Conservation (phyloP, 1,140 invertebrate species). For the Bombus confusus region DNA sequence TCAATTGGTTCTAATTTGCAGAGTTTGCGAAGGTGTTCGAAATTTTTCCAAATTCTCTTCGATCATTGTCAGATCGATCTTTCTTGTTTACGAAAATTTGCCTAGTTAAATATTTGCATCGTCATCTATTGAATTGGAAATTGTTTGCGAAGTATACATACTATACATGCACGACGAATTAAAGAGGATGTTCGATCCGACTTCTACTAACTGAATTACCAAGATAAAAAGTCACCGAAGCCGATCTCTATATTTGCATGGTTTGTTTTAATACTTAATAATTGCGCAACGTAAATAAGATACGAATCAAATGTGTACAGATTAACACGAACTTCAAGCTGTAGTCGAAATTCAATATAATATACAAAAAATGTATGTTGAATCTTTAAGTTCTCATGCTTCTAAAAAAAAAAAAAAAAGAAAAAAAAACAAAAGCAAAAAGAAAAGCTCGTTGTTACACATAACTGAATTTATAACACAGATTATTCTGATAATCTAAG, state of each 20-base stretch:
- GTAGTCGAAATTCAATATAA: neutral
- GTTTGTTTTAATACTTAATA: slow-evolving; percentile 53
- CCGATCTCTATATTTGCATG: slow-evolving; percentile 45
- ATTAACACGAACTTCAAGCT: slow-evolving; percentile 9
- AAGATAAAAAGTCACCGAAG: neutral
- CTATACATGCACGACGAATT: slow-evolving; percentile 16
- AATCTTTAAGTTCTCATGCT: neutral
- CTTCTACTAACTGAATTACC: slow-evolving; percentile 27
- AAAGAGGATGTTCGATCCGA: neutral
- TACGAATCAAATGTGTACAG: neutral
- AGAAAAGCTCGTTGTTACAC: neutral
- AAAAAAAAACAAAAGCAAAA: too few species aligned
- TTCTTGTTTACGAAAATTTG: neutral
- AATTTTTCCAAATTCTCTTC: neutral
- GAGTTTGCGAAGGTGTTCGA: neutral
- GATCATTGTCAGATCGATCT: neutral
- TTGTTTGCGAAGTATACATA: slow-evolving; percentile 15
- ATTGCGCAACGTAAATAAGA: slow-evolving; percentile 27
- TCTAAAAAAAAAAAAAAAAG: neutral
- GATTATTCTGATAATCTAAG: neutral
- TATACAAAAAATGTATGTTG: neutral
- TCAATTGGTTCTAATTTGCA: slow-evolving; percentile 23
- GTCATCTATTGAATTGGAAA: slow-evolving; percentile 13
- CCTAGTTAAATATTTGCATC: neutral
- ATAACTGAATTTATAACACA: slow-evolving; percentile 4